phyloP scores from a whole-genome alignment of 2,113 vertebrate genomes.

The Haliaeetus leucogaster region DNA sequence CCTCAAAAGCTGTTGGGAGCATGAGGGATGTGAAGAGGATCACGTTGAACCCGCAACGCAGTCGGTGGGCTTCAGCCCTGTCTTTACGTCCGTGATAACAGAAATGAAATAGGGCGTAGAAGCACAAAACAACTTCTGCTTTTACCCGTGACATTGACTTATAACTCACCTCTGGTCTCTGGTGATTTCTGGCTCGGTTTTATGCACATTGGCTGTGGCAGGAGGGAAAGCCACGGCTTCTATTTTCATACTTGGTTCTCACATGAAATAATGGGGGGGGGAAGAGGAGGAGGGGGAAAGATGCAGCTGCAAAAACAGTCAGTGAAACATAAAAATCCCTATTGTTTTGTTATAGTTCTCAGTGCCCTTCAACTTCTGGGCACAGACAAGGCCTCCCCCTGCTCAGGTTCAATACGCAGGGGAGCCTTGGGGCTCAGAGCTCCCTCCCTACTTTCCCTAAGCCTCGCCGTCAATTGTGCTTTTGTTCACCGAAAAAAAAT shows the following conservation, averaged over 20 bases:
- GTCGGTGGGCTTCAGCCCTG: not conserved
- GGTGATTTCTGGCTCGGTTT: not conserved
- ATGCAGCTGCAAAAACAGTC: conserved; percentile 62
- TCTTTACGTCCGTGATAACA: not conserved
- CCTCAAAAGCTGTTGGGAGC: not conserved
- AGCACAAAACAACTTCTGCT: not conserved
- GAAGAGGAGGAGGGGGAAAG: not conserved
- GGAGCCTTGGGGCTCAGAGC: conserved; percentile 21
- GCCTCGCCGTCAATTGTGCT: conserved; percentile 30
- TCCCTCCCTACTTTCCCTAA: conserved; percentile 15
- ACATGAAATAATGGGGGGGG: not conserved
- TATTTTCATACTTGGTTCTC: conserved; percentile 33
- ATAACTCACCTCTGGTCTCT: not conserved
- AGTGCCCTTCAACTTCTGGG: conserved; percentile 40
- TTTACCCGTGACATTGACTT: not conserved
- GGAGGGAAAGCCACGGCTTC: not conserved
- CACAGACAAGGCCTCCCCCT: conserved; percentile 34
- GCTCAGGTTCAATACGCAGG: conserved; percentile 39
- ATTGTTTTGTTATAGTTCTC: conserved; percentile 27
- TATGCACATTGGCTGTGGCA: not conserved
- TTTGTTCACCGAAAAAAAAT: not conserved
- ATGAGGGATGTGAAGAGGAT: not conserved
- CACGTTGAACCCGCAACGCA: fast-evolving
- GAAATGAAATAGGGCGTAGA: not conserved
- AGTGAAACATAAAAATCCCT: conserved; percentile 51